phyloP scores from a whole-genome alignment of 2,113 vertebrate species.

The Irena cyanogastra region DNA sequence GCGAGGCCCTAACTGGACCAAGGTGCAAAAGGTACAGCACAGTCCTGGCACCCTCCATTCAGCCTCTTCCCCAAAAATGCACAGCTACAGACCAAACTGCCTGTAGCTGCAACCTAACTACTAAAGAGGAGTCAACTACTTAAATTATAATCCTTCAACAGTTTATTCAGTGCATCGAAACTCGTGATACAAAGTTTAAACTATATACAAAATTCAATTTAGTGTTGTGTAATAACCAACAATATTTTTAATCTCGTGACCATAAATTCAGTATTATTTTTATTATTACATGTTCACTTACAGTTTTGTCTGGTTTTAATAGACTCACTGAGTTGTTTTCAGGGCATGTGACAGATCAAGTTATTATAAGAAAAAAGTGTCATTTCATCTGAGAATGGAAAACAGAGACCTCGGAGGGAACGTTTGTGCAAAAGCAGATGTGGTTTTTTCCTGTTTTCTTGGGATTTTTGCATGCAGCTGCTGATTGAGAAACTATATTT shows the following conservation, averaged over 20 bases:
- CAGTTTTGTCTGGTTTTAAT: neutral
- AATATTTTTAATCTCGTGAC: neutral
- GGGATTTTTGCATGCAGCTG: neutral
- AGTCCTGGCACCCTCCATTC: neutral
- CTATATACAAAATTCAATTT: neutral
- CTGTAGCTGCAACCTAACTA: neutral
- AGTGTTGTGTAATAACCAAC: neutral
- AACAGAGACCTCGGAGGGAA: neutral
- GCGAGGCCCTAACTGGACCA: neutral
- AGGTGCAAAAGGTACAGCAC: neutral
- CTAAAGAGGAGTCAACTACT: neutral
- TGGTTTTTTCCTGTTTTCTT: neutral
- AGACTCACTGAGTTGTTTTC: neutral
- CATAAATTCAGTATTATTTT: neutral
- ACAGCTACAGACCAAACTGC: neutral
- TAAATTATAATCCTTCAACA: neutral
- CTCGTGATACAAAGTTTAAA: neutral
- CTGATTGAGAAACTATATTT: neutral
- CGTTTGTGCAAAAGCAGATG: neutral
- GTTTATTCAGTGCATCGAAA: neutral
- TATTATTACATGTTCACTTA: neutral
- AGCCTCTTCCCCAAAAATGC: neutral
- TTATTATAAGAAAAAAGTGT: neutral
- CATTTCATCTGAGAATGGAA: neutral
- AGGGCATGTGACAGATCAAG: neutral